A percentile compares a stretch with the other conserved stretches of the same genome.
Evolutionary conservation across 1,140 invertebrate genomes (phyloP).

Genomic region (Uloborus diversus): DNA sequence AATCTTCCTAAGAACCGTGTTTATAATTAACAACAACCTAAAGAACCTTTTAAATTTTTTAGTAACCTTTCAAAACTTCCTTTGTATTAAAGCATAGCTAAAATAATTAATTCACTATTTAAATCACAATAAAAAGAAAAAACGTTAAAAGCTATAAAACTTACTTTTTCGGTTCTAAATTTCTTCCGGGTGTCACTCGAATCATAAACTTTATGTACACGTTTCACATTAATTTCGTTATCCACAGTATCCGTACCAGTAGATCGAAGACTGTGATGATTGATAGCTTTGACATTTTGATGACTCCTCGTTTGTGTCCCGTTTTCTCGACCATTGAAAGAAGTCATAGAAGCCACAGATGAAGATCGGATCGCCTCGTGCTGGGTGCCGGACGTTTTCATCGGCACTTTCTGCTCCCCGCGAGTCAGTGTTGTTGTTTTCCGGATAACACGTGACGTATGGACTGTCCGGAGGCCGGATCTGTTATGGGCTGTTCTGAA

Average conservation of each 20-base stretch:
- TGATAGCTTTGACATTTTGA: background rate
- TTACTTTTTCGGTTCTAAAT: slow-evolving; percentile 20
- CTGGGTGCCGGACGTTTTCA: slow-evolving; percentile 16
- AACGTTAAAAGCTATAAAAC: too few species aligned
- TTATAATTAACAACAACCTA: too few species aligned
- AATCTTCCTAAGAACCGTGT: too few species aligned
- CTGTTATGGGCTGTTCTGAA: slow-evolving; percentile 76
- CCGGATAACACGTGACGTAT: slow-evolving; percentile 83
- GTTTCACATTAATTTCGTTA: slow-evolving; percentile 32
- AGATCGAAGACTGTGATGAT: background rate
- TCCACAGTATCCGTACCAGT: slow-evolving; percentile 8
- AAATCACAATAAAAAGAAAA: too few species aligned
- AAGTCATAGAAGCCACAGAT: slow-evolving; percentile 27
- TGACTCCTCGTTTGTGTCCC: slow-evolving; percentile 4
- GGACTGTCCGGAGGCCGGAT: slow-evolving; percentile 74
- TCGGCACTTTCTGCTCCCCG: slow-evolving; percentile 72
- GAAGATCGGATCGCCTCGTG: slow-evolving; percentile 16
- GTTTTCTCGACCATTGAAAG: background rate
- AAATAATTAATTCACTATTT: too few species aligned
- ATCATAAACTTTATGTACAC: slow-evolving; percentile 9
- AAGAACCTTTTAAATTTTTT: too few species aligned
- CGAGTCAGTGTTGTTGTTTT: slow-evolving; percentile 90
- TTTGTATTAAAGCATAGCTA: too few species aligned
- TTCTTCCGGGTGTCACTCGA: slow-evolving; percentile 23
- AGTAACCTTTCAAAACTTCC: too few species aligned